Evolutionary conservation across 2,888 invertebrate genomes (phyloP).

Genomic region (Synanthedon andrenaeformis): DNA sequence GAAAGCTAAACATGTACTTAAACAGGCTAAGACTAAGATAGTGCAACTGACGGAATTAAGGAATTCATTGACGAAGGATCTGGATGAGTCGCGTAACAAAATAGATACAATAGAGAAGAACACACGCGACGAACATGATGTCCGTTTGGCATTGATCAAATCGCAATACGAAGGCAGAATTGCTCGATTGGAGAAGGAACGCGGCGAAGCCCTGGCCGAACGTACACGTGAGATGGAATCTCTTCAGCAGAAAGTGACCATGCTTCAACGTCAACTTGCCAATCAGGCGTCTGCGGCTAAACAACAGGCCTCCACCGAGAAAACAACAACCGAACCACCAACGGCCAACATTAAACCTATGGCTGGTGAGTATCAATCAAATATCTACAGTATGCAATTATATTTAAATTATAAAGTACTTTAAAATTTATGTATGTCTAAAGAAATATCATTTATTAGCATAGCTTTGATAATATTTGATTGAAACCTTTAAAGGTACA

Average conservation of each 20-base stretch:
- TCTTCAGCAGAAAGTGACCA: constrained; percentile 76
- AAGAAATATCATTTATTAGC: too few species aligned
- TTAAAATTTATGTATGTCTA: too few species aligned
- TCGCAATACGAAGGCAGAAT: constrained; percentile 78
- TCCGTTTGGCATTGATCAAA: constrained; percentile 72
- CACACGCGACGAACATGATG: constrained; percentile 69
- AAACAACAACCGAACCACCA: constrained; percentile 70
- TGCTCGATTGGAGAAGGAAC: constrained; percentile 79
- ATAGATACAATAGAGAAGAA: constrained; percentile 62
- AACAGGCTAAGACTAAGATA: constrained; percentile 81
- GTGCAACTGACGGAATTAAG: constrained; percentile 79
- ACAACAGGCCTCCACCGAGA: constrained; percentile 67
- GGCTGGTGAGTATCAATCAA: constrained; percentile 73
- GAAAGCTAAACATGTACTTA: constrained; percentile 75
- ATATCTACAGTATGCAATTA: neutral
- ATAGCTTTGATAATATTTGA: too few species aligned
- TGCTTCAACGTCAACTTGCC: constrained; percentile 78
- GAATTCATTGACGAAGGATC: constrained; percentile 70
- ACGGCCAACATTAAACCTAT: constrained; percentile 96
- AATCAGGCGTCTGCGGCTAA: constrained; percentile 78
- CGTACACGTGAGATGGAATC: constrained; percentile 76
- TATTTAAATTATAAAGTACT: too few species aligned
- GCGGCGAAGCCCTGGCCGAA: constrained; percentile 73
- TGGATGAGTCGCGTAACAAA: constrained; percentile 64
- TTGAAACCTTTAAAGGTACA: too few species aligned